Conservation (phyloP, 2,888 invertebrate genomes). For the Cactoblastis cactorum region DNA sequence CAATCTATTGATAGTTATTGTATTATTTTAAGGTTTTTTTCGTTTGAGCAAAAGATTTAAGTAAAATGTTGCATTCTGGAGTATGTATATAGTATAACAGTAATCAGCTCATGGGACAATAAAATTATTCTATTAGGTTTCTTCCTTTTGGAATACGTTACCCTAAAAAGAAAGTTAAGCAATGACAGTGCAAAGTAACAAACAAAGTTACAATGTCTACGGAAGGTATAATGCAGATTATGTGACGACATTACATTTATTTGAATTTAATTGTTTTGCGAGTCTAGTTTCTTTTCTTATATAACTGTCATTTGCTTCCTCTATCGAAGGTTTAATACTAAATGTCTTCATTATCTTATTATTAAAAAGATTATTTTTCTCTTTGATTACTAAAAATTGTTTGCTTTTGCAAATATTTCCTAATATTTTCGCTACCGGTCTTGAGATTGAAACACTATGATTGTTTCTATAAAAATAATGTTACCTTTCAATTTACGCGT, state of each 20-base stretch:
- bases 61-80: too few relatives aligned
- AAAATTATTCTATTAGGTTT: too few relatives aligned
- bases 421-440: too few relatives aligned
- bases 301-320: constrained; percentile 22
- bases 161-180: constrained; percentile 27
- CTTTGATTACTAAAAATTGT: constrained; percentile 8
- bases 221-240: constrained; percentile 29
- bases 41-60: too few relatives aligned
- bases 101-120: too few relatives aligned
- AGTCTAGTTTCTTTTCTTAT: constrained; percentile 30
- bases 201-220: constrained; percentile 36
- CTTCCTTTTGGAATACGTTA: too few relatives aligned
- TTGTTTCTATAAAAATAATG: too few relatives aligned
- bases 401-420: too few relatives aligned
- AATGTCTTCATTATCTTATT: not conserved
- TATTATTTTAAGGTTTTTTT: too few relatives aligned
- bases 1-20: too few relatives aligned
- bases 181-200: not conserved
- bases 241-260: constrained; percentile 37
- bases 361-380: not conserved
- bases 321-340: not conserved
- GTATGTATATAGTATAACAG: too few relatives aligned
- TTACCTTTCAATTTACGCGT: constrained; percentile 46
- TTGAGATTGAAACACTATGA: too few relatives aligned
- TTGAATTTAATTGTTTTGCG: constrained; percentile 47